A percentile compares a stretch with the other conserved stretches of the same genome.
Evolutionary conservation across 2,113 vertebrate genomes (phyloP).

Genomic region (Mesoclemmys tuberculata): DNA sequence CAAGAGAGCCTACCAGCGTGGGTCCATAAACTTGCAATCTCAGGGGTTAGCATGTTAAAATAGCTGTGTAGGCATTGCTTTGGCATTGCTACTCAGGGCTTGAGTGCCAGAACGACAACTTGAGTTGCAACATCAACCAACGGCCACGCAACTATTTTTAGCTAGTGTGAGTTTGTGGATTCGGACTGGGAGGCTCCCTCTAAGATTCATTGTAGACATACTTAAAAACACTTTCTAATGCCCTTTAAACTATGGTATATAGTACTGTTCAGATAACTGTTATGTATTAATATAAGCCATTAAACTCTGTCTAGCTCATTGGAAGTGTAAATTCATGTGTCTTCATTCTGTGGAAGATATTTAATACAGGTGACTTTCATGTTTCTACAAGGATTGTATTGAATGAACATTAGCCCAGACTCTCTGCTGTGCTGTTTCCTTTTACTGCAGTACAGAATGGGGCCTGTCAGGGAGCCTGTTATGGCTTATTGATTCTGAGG

Average conservation of each 20-base stretch:
- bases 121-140: background rate
- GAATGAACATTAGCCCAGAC: rapidly evolving
- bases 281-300: background rate
- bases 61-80: background rate
- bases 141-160: background rate
- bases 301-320: background rate
- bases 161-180: background rate
- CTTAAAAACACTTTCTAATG: background rate
- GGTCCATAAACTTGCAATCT: background rate
- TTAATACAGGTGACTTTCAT: background rate
- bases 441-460: background rate
- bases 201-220: background rate
- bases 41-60: background rate
- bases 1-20: background rate
- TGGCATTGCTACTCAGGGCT: background rate
- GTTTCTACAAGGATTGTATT: rapidly evolving
- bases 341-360: background rate
- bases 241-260: background rate
- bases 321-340: background rate
- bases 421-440: background rate
- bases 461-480: background rate
- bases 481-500: background rate
- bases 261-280: background rate
- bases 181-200: background rate
- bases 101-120: background rate